phyloP scores from a whole-genome alignment of 1,140 invertebrate species.

The Drosophila pallidifrons region DNA sequence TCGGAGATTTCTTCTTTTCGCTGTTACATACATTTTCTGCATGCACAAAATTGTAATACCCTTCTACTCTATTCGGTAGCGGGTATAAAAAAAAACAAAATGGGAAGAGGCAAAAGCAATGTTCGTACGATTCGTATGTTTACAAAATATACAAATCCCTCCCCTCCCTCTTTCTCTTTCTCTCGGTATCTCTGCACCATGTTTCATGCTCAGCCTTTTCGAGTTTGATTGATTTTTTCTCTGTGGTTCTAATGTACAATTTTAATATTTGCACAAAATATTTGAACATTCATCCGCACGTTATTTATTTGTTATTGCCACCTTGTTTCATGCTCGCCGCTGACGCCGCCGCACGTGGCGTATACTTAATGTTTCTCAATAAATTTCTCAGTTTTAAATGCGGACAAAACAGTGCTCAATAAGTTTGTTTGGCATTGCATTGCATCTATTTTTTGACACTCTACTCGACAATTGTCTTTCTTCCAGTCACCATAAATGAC shows the following conservation, averaged over 20 bases:
- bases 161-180: too few species aligned
- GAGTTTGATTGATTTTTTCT: slow-evolving; percentile 55
- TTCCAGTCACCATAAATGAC: neutral
- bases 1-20: too few species aligned
- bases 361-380: slow-evolving; percentile 22
- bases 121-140: slow-evolving; percentile 22
- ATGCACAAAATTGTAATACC: too few species aligned
- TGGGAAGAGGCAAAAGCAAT: neutral
- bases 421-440: neutral
- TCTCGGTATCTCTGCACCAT: neutral
- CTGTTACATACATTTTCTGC: too few species aligned
- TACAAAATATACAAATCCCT: slow-evolving; percentile 18
- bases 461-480: too few species aligned
- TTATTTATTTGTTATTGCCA: slow-evolving; percentile 40
- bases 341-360: slow-evolving; percentile 6
- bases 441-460: neutral
- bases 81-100: too few species aligned
- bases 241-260: slow-evolving; percentile 39
- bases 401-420: neutral
- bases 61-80: too few species aligned
- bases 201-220: slow-evolving; percentile 13
- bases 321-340: neutral
- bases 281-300: slow-evolving; percentile 19
- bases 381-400: neutral
- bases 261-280: slow-evolving; percentile 48